These are phyloP conservation scores for Protonibea diacanthus DNA, from an alignment of 2,797 vertebrate species.

Conservation along the genomic window DNA sequence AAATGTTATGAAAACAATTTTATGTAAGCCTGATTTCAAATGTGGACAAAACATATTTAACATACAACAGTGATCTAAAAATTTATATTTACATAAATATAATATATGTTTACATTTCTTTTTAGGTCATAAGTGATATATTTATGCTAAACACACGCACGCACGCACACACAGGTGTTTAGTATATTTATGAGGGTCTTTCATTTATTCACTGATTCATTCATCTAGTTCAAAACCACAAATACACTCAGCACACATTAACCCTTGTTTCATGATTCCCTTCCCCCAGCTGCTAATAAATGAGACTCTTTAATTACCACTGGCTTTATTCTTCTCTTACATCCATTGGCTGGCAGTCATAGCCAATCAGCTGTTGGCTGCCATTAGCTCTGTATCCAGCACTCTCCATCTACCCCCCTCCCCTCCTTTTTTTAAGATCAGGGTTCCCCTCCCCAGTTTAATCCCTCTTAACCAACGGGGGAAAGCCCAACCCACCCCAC, in stretches of 20 bases:
- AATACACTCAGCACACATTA: slow-evolving; percentile 33
- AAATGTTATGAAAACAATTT: slow-evolving; percentile 12
- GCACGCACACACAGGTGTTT: not conserved
- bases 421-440: slow-evolving; percentile 6
- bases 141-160: not conserved
- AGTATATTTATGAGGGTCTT: slow-evolving; percentile 4
- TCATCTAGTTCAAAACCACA: slow-evolving; percentile 33
- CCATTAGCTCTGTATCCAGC: slow-evolving; percentile 49
- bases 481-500: slow-evolving; percentile 24
- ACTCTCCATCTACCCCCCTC: slow-evolving; percentile 16
- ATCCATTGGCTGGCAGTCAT: slow-evolving; percentile 68
- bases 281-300: slow-evolving; percentile 82
- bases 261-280: slow-evolving; percentile 60
- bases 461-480: slow-evolving; percentile 52
- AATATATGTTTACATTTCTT: not conserved
- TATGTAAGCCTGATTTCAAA: slow-evolving; percentile 8
- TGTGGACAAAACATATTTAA: not conserved
- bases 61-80: not conserved
- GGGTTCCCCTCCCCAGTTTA: slow-evolving; percentile 37
- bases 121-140: not conserved
- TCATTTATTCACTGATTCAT: slow-evolving; percentile 23
- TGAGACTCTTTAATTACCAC: slow-evolving; percentile 78
- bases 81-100: slow-evolving; percentile 1
- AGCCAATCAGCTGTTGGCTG: slow-evolving; percentile 73
- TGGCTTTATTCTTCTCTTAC: slow-evolving; percentile 80